Evolutionary conservation across 2,888 invertebrate species (phyloP).

Genomic region (Netelia inedita): DNA sequence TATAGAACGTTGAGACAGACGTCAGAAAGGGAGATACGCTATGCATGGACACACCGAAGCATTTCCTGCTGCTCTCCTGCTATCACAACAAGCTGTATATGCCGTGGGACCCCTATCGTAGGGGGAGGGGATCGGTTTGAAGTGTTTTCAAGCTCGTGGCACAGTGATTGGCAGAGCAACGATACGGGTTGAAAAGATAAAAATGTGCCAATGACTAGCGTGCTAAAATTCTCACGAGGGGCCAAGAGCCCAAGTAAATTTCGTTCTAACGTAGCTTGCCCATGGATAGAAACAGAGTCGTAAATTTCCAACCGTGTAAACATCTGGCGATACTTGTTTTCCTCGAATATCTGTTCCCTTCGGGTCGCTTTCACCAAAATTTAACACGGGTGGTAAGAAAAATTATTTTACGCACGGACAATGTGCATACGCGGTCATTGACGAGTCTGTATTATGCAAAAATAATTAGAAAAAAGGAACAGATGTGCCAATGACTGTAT

Average conservation of each 20-base stretch:
- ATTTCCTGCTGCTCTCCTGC: conserved; percentile 52
- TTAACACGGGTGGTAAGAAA: not conserved
- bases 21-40: conserved; percentile 55
- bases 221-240: not conserved
- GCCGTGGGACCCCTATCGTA: conserved; percentile 27
- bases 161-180: conserved; percentile 6
- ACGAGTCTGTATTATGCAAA: too few relatives aligned
- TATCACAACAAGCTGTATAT: conserved; percentile 37
- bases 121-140: not conserved
- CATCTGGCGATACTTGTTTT: conserved; percentile 37
- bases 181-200: too few relatives aligned
- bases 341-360: not conserved
- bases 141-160: not conserved
- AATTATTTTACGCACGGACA: too few relatives aligned
- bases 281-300: not conserved
- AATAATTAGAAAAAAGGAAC: too few relatives aligned
- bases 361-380: not conserved
- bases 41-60: conserved; percentile 62
- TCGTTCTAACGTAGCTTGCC: not conserved
- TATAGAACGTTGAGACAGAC: conserved; percentile 19
- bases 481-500: not conserved
- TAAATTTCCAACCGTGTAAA: conserved; percentile 30
- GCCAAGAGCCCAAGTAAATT: not conserved
- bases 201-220: conserved; percentile 32
- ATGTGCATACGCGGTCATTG: too few relatives aligned